These are phyloP conservation scores for Tribolium madens DNA, from an alignment of 1,140 invertebrate genomes.

Conservation along the genomic window DNA sequence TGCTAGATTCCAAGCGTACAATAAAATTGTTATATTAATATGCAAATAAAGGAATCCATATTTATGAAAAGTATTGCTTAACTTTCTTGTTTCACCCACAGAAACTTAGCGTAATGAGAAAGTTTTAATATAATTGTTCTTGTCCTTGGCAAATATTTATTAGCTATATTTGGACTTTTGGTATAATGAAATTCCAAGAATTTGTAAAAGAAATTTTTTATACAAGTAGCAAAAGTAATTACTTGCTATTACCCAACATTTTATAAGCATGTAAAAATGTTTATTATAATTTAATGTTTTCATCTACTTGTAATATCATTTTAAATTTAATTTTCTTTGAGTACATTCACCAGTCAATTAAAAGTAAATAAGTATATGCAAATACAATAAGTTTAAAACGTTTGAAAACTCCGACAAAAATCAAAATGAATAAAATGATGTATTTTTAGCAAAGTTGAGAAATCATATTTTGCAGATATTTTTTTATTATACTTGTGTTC, in stretches of 20 bases:
- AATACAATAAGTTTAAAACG: neutral
- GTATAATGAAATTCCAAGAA: neutral
- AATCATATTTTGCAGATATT: neutral
- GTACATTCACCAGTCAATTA: neutral
- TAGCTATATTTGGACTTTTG: neutral
- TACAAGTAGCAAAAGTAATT: neutral
- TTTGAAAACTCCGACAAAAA: neutral
- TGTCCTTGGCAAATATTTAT: constrained; percentile 8
- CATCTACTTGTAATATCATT: too few species aligned
- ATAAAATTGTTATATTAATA: constrained; percentile 11
- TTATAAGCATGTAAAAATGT: too few species aligned
- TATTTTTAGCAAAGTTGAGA: neutral
- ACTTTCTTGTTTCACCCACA: constrained; percentile 18
- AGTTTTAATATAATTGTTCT: constrained; percentile 32
- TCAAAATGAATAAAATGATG: neutral
- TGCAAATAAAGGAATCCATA: constrained; percentile 12
- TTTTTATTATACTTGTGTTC: neutral
- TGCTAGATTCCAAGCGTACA: neutral
- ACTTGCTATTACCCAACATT: neutral
- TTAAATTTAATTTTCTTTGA: too few species aligned
- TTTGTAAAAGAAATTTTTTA: neutral
- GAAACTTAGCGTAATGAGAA: constrained; percentile 24
- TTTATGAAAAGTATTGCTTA: constrained; percentile 26
- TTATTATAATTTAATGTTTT: too few species aligned
- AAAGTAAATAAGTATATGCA: neutral